A percentile compares a stretch with the other conserved stretches of the same genome.
These are phyloP conservation scores for Lordiphosa clarofinis DNA, from an alignment of 1,140 invertebrate species.

Conservation along the genomic window DNA sequence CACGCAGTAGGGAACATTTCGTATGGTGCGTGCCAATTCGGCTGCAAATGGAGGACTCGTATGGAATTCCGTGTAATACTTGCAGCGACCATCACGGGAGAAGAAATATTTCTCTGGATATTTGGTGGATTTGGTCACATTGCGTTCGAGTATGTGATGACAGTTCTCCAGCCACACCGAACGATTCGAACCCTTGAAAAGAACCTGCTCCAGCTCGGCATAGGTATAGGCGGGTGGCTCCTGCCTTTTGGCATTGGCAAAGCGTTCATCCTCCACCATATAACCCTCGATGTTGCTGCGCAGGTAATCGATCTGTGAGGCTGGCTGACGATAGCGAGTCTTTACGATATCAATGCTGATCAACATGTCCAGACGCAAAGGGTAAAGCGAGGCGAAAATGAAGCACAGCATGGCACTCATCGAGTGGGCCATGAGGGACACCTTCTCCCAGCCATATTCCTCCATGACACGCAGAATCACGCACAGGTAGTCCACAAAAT, in stretches of 20 bases:
- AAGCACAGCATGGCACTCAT: slow-evolving; percentile 84
- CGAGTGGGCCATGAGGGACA: slow-evolving; percentile 85
- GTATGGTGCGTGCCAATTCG: slow-evolving; percentile 60
- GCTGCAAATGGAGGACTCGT: slow-evolving; percentile 57
- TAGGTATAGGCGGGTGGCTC: slow-evolving; percentile 83
- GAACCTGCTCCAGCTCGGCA: slow-evolving; percentile 82
- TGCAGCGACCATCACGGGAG: slow-evolving; percentile 82
- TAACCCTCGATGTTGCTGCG: slow-evolving; percentile 68
- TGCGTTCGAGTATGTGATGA: slow-evolving; percentile 82
- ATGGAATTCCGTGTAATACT: slow-evolving; percentile 71
- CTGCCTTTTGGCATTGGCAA: slow-evolving; percentile 56
- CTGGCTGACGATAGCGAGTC: slow-evolving; percentile 77
- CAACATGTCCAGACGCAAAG: slow-evolving; percentile 82
- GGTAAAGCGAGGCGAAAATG: slow-evolving; percentile 82
- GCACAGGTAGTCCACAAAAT: slow-evolving; percentile 81
- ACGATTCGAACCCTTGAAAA: slow-evolving; percentile 80
- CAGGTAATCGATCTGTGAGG: slow-evolving; percentile 59
- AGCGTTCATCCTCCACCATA: slow-evolving; percentile 69
- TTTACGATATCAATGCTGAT: slow-evolving; percentile 84
- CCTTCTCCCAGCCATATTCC: slow-evolving; percentile 85
- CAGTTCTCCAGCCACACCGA: slow-evolving; percentile 82
- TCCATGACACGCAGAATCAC: slow-evolving; percentile 83
- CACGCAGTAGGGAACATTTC: slow-evolving; percentile 68
- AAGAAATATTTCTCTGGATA: slow-evolving; percentile 83
- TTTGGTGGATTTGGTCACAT: slow-evolving; percentile 81